Base-by-base conservation (phyloP, 2,797 vertebrate species). In the Anableps anableps region DNA sequence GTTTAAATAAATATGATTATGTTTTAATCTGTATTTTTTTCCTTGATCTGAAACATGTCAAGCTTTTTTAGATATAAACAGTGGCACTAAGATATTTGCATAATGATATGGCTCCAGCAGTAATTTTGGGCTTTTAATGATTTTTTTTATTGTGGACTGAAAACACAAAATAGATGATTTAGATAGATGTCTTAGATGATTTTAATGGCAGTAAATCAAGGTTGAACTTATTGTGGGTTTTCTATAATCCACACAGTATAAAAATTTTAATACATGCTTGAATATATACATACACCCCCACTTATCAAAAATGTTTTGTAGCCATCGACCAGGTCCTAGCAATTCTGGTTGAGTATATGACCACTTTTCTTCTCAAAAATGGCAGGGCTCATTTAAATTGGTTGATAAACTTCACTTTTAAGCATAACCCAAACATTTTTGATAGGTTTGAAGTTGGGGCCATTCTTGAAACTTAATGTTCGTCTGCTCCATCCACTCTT, bases 1-100 rank as follows among this genome's bases (percentile, higher is more conserved):
- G 83, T 77, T 86, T 41, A 51, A 86, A 34, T 82, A 58, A 72
- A 78, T 83, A 89, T 75, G 62, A 75, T 88, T 88, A 41, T 80
- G 55, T 78, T 90, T 85, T 79, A 34, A 86, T 88, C 91, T 83
- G 72, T 88, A 41, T 88, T 93, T 91, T 93, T 91, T 90, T 83
- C 72, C 88, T 82, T 79, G 91, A 86, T 80, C 81, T 90, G 88
- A 92, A 87, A 84, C 71, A 89, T 85, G 85, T 88, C 76, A 68
- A 80, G 79, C 82, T 90, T 93, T 91, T 86, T 83, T 83, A 43
- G 21, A 70, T 43, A n/a, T 10, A 43, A 43, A 41, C 21, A 70
- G 5, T 36, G 62, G 23, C 21, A 1, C 4, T 68, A 8, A 41
- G 38, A 70, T 26, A 41, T 70, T 43, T 26, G 2, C 11, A 43